Evolutionary conservation across 1,140 invertebrate genomes (phyloP).

Genomic region (Bursaphelenchus mucronatus): DNA sequence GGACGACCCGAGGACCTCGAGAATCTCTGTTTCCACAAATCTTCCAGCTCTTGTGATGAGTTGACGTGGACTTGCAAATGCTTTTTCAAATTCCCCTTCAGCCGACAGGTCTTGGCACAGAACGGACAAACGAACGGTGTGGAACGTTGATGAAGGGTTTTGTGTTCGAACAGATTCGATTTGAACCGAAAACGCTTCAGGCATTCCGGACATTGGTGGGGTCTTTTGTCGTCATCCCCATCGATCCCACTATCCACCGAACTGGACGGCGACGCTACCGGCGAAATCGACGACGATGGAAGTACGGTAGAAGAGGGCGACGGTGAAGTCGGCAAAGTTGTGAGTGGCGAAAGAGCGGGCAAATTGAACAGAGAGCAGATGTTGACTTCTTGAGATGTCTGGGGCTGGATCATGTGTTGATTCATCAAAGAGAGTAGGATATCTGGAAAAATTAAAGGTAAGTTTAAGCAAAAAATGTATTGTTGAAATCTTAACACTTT

Average conservation of each 20-base stretch:
- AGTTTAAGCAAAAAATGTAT: too few relatives aligned
- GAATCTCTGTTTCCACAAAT: constrained; percentile 48
- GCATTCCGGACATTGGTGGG: constrained; percentile 31
- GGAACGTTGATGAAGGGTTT: constrained; percentile 71
- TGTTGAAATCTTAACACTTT: too few relatives aligned
- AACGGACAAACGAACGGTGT: constrained; percentile 38
- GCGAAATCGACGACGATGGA: too few relatives aligned
- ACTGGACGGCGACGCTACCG: too few relatives aligned
- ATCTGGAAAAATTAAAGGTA: too few relatives aligned
- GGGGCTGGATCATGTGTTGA: too few relatives aligned
- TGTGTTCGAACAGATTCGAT: constrained; percentile 75
- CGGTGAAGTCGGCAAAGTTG: constrained; percentile 1
- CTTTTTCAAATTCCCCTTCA: constrained; percentile 58
- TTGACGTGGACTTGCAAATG: constrained; percentile 54
- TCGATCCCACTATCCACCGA: background rate
- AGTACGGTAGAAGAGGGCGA: constrained; percentile 8
- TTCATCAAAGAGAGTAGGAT: too few relatives aligned
- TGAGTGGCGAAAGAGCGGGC: too few relatives aligned
- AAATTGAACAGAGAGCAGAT: too few relatives aligned
- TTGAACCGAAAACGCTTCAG: constrained; percentile 66
- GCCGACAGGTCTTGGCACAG: constrained; percentile 50
- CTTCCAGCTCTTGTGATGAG: constrained; percentile 49
- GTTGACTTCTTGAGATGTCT: too few relatives aligned
- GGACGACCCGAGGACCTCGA: constrained; percentile 24
- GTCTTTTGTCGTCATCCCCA: constrained; percentile 11